These are phyloP conservation scores for Arenaria interpres DNA, from an alignment of 2,113 vertebrate genomes.

Conservation along the genomic window DNA sequence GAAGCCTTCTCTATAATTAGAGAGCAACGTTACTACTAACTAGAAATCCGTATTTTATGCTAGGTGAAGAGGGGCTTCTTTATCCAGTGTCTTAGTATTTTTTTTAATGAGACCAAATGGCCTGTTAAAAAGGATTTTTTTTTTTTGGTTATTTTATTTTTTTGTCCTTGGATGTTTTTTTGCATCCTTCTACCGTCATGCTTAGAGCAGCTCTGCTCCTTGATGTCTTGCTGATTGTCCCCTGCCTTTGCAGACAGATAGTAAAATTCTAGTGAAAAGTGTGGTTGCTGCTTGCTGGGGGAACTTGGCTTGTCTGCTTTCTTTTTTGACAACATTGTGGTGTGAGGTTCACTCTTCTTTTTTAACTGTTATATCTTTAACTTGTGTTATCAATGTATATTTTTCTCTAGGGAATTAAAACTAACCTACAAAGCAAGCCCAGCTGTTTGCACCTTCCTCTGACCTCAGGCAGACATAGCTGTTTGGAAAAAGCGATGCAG, in stretches of 20 bases:
- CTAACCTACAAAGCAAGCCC: not conserved
- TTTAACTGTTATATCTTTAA: not conserved
- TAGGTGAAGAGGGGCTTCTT: not conserved
- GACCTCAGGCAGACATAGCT: not conserved
- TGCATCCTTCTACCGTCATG: rapidly evolving
- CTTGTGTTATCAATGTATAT: not conserved
- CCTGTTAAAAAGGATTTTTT: not conserved
- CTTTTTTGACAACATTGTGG: not conserved
- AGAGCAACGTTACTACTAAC: not conserved
- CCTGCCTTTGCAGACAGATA: not conserved
- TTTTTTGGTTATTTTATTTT: not conserved
- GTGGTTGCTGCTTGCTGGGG: not conserved
- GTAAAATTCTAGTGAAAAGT: not conserved
- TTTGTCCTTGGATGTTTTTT: not conserved
- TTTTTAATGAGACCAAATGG: not conserved
- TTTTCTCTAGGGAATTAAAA: not conserved
- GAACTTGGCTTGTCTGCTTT: not conserved
- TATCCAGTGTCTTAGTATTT: not conserved
- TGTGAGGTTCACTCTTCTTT: not conserved
- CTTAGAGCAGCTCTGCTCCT: not conserved
- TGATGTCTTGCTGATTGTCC: rapidly evolving
- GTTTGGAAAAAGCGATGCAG: not conserved
- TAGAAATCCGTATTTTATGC: not conserved
- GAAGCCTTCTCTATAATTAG: not conserved
- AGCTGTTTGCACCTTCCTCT: not conserved